Evolutionary conservation across 2,113 vertebrate genomes (phyloP).

Genomic region (Conger conger): DNA sequence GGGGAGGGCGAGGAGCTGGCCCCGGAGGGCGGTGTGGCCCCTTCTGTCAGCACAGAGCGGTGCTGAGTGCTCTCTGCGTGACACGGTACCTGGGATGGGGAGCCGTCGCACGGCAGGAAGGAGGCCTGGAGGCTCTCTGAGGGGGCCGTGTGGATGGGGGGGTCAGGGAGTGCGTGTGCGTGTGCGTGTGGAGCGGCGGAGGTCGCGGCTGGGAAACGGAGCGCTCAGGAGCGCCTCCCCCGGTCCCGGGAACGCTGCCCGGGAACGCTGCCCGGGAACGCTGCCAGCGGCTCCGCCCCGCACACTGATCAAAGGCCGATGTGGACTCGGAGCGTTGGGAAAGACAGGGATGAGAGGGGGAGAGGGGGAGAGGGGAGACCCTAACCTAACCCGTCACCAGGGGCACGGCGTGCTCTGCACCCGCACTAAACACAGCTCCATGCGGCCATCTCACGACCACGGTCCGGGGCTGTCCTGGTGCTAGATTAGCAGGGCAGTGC

Average conservation of each 20-base stretch:
- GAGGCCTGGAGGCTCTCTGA: not conserved
- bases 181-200: not conserved
- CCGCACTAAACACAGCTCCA: not conserved
- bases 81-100: not conserved
- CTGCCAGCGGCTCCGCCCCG: not conserved
- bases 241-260: not conserved
- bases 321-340: not conserved
- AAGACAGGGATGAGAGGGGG: not conserved
- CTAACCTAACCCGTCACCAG: too few species aligned
- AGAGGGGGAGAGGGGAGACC: not conserved
- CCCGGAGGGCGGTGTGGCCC: too few species aligned
- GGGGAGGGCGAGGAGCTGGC: not conserved
- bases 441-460: not conserved
- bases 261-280: not conserved
- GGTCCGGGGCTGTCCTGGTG: too few species aligned
- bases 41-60: not conserved
- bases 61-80: not conserved
- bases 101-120: not conserved
- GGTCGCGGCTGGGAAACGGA: not conserved
- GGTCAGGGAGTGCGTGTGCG: not conserved
- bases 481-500: not conserved
- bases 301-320: not conserved
- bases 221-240: too few species aligned
- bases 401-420: not conserved
- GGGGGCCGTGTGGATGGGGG: not conserved